Percentiles rank a stretch among this genome's conserved stretches.
phyloP scores from a whole-genome alignment of 2,888 invertebrate species.

The Cheilosia vulpina region DNA sequence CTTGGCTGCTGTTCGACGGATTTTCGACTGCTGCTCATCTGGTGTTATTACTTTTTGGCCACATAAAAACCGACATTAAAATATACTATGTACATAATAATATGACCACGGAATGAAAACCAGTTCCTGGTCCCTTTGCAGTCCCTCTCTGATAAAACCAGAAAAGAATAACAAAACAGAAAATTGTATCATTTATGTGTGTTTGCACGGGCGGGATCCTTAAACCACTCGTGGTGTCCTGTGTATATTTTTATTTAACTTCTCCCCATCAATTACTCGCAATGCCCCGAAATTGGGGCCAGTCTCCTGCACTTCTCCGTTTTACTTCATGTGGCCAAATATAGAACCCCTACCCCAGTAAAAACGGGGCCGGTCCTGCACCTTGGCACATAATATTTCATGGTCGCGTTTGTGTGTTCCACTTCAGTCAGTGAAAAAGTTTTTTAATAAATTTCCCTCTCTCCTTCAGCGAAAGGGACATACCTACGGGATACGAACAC shows the following conservation, averaged over 20 bases:
- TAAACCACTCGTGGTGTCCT: slow-evolving; percentile 51
- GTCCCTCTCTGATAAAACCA: slow-evolving; percentile 33
- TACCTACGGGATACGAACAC: slow-evolving; percentile 50
- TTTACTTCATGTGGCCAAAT: slow-evolving; percentile 9
- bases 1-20: slow-evolving; percentile 26
- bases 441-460: slow-evolving; percentile 71
- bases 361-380: slow-evolving; percentile 59
- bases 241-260: slow-evolving; percentile 47
- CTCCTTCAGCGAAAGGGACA: slow-evolving; percentile 54
- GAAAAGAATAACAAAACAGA: background rate
- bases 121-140: slow-evolving; percentile 37
- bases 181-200: slow-evolving; percentile 2
- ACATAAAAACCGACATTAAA: slow-evolving; percentile 65
- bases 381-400: slow-evolving; percentile 73
- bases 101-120: slow-evolving; percentile 41
- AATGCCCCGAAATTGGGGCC: slow-evolving; percentile 55
- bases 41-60: slow-evolving; percentile 60
- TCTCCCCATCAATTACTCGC: slow-evolving; percentile 64
- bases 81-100: slow-evolving; percentile 45
- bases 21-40: slow-evolving; percentile 15
- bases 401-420: slow-evolving; percentile 64
- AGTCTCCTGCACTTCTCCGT: slow-evolving; percentile 24
- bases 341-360: slow-evolving; percentile 30
- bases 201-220: slow-evolving; percentile 45
- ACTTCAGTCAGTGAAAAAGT: slow-evolving; percentile 68